These are phyloP conservation scores for Spinus pinus DNA, from an alignment of 2,797 vertebrate species.

Conservation along the genomic window DNA sequence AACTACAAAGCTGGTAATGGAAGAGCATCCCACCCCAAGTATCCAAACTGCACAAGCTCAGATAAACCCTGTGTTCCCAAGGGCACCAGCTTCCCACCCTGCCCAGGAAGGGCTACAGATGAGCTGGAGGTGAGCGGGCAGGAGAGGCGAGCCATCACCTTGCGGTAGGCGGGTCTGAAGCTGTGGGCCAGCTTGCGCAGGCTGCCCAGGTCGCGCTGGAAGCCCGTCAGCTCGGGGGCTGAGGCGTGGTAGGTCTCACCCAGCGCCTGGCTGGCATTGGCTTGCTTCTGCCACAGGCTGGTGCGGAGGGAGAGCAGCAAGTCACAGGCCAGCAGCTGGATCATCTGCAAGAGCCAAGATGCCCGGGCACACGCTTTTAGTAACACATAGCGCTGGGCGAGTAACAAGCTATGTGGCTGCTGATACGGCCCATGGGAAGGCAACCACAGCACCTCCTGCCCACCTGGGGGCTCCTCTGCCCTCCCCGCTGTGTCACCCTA, in stretches of 20 bases:
- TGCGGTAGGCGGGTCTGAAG: constrained; percentile 91
- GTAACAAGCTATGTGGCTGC: not conserved
- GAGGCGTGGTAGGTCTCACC: constrained; percentile 89
- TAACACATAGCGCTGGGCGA: not conserved
- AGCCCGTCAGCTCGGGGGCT: constrained; percentile 87
- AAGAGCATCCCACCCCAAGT: not conserved
- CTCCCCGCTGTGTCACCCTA: not conserved
- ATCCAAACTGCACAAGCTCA: not conserved
- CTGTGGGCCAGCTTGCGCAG: constrained; percentile 89
- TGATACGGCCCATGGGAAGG: rapidly evolving
- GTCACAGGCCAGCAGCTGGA: constrained; percentile 94
- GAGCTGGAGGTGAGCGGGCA: not conserved
- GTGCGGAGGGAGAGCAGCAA: constrained; percentile 92
- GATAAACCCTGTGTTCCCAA: rapidly evolving
- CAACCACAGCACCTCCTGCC: not conserved
- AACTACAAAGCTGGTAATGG: not conserved
- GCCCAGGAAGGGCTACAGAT: rapidly evolving
- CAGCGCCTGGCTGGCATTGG: constrained; percentile 75
- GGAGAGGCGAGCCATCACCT: constrained; percentile 74
- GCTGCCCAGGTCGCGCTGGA: constrained; percentile 94
- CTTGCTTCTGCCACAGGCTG: constrained; percentile 90
- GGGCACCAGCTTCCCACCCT: not conserved
- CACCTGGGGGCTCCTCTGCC: not conserved
- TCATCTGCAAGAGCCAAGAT: constrained; percentile 77
- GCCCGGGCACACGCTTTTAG: not conserved